These are phyloP conservation scores for Porites australiensis DNA, from an alignment of 64 coral and sea anemone genomes.

Conservation along the genomic window DNA sequence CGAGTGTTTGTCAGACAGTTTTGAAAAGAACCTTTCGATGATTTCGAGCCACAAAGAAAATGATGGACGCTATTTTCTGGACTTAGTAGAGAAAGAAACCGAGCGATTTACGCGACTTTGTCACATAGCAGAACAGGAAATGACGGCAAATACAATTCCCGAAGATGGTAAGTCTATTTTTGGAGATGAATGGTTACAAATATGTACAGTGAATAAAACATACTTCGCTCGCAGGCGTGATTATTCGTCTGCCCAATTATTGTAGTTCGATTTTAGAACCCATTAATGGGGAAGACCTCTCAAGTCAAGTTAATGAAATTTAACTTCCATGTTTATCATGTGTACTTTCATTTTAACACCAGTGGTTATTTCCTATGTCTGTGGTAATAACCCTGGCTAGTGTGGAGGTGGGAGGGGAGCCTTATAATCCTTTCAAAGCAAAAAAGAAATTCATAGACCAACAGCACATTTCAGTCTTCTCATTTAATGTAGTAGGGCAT, in stretches of 20 bases:
- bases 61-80: conserved; percentile 72
- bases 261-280: background rate
- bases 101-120: conserved; percentile 66
- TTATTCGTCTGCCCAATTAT: background rate
- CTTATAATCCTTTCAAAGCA: background rate
- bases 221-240: background rate
- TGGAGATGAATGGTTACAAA: background rate
- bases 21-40: conserved; percentile 58
- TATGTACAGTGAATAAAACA: background rate
- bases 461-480: background rate
- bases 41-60: conserved; percentile 40
- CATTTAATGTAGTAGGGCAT: background rate
- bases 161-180: conserved; percentile 53
- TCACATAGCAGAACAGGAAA: conserved; percentile 56
- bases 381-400: conserved; percentile 13
- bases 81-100: conserved; percentile 59
- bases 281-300: background rate
- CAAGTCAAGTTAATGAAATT: background rate
- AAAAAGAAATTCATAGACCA: background rate
- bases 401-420: background rate
- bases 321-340: background rate
- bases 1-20: conserved; percentile 58
- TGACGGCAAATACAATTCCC: conserved; percentile 41
- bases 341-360: conserved; percentile 5
- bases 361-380: background rate